Percentiles rank a stretch among this genome's conserved stretches.
Evolutionary conservation across 2,113 vertebrate genomes (phyloP).

Genomic region (Cololabis saira): DNA sequence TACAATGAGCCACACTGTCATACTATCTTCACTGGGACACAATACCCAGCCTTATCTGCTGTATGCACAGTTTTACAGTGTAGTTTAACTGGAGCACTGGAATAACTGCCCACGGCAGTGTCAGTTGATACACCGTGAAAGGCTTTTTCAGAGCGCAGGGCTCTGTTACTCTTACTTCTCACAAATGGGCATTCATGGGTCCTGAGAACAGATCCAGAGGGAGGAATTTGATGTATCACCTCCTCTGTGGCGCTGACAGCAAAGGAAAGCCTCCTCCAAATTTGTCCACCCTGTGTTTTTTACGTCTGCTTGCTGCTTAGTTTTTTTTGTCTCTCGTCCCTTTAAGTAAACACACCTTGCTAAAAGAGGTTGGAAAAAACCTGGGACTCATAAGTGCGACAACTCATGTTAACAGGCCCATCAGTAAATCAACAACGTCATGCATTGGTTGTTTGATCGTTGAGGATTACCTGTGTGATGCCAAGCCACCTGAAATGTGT

Average conservation of each 20-base stretch:
- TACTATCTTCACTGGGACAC: slow-evolving; percentile 29
- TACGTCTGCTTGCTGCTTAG: background rate
- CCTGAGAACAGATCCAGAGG: slow-evolving; percentile 28
- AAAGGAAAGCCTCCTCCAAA: slow-evolving; percentile 30
- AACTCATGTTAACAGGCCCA: slow-evolving; percentile 31
- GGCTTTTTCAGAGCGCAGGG: slow-evolving; percentile 51
- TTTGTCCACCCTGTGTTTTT: slow-evolving; percentile 4
- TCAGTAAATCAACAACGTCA: background rate
- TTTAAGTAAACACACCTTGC: slow-evolving; percentile 42
- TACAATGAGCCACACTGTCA: slow-evolving; percentile 24
- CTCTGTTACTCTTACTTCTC: slow-evolving; percentile 55
- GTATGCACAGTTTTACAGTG: slow-evolving; percentile 1
- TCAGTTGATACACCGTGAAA: slow-evolving; percentile 54
- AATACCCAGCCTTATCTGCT: slow-evolving; percentile 40
- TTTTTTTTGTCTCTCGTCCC: slow-evolving; percentile 27
- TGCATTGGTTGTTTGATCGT: background rate
- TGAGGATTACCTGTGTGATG: slow-evolving; percentile 18
- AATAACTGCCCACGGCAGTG: slow-evolving; percentile 10
- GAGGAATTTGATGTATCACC: slow-evolving; percentile 34
- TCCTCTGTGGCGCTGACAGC: background rate
- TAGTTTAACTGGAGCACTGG: background rate
- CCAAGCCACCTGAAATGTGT: slow-evolving; percentile 14
- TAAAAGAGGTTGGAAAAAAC: background rate
- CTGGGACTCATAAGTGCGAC: slow-evolving; percentile 21
- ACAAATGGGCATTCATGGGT: slow-evolving; percentile 49